Evolutionary conservation across 1,140 invertebrate genomes (phyloP).

Genomic region (Tetramorium parvispinum): DNA sequence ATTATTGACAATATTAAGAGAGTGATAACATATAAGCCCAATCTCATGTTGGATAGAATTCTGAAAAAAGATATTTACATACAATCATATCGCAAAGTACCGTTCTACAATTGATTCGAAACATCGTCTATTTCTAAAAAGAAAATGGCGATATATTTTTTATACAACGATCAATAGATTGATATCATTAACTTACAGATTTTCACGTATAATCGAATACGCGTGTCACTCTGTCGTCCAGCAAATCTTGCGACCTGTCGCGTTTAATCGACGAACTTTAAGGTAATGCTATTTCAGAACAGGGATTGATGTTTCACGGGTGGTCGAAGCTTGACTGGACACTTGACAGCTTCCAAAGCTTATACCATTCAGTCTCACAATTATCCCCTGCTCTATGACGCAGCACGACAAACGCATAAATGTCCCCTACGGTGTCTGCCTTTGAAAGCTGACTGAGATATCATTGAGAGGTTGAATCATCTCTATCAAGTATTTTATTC

Average conservation of each 20-base stretch:
- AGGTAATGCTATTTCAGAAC: constrained; percentile 33
- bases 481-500: constrained; percentile 17
- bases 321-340: constrained; percentile 38
- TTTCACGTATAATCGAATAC: constrained; percentile 1
- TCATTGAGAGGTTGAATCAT: neutral
- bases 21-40: neutral
- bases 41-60: constrained; percentile 5
- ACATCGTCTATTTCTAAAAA: neutral
- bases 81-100: neutral
- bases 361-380: constrained; percentile 23
- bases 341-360: constrained; percentile 29
- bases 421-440: neutral
- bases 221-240: neutral
- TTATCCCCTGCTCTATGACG: neutral
- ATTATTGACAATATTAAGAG: neutral
- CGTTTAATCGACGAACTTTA: constrained; percentile 32
- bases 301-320: constrained; percentile 29
- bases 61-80: constrained; percentile 3
- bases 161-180: neutral
- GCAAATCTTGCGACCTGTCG: constrained; percentile 22
- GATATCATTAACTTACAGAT: constrained; percentile 32
- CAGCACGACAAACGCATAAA: neutral
- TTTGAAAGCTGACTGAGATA: no score
- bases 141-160: neutral
- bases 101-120: neutral